These are phyloP conservation scores for Brachionichthys hirsutus DNA, from an alignment of 2,113 vertebrate species.

Conservation along the genomic window DNA sequence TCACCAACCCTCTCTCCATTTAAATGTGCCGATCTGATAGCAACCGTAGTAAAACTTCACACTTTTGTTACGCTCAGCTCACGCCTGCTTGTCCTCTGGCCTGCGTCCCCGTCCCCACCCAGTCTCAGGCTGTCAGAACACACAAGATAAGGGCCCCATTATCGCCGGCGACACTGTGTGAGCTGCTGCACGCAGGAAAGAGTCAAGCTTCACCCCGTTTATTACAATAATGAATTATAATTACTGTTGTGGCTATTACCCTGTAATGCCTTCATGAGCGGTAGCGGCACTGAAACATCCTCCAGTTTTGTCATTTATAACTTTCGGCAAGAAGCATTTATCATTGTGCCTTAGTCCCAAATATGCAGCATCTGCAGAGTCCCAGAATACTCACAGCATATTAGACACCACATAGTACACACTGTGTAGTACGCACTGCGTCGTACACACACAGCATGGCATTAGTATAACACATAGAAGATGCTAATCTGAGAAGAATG, in stretches of 20 bases:
- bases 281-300: constrained; percentile 33
- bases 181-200: constrained; percentile 21
- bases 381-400: background rate
- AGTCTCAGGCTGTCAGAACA: constrained; percentile 34
- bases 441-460: constrained; percentile 21
- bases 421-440: too few species aligned
- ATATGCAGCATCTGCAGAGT: constrained; percentile 41
- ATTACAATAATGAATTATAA: constrained; percentile 69
- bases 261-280: constrained; percentile 46
- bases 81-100: background rate
- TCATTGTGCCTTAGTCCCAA: constrained; percentile 39
- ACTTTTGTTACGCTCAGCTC: background rate
- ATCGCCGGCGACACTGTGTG: constrained; percentile 22
- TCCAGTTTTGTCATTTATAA: constrained; percentile 57
- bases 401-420: too few species aligned
- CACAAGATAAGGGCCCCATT: constrained; percentile 32
- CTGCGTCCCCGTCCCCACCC: constrained; percentile 11
- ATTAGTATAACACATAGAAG: background rate
- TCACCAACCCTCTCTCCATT: too few species aligned
- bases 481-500: constrained; percentile 3
- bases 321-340: constrained; percentile 40
- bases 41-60: constrained; percentile 7
- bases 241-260: constrained; percentile 59
- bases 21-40: too few species aligned
- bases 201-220: constrained; percentile 42